Conservation (phyloP, 2,797 vertebrate species). For the Urosaurus nigricauda region DNA sequence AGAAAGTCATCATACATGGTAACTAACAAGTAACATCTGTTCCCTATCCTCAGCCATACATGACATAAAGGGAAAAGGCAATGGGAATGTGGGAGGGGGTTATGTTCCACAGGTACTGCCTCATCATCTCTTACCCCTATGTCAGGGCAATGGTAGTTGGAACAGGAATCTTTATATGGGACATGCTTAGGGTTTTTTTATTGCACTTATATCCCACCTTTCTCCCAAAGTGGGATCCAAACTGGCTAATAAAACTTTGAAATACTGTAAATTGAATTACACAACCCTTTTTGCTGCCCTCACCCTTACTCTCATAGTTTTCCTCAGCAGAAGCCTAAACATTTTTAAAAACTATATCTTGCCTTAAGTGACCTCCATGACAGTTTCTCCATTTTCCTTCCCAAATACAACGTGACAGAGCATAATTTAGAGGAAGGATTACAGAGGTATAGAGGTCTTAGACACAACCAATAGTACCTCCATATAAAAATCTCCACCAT, state of each 20-base stretch:
- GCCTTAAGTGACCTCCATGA: background rate
- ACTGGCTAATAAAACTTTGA: background rate
- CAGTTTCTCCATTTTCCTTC: background rate
- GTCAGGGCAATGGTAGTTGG: background rate
- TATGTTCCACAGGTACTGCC: too few species aligned
- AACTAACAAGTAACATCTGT: too few species aligned
- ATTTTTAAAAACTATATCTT: background rate
- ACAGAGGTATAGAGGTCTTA: background rate
- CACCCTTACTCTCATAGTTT: background rate
- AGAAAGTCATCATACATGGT: background rate
- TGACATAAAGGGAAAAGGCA: too few species aligned
- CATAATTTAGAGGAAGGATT: background rate
- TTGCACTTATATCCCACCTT: too few species aligned
- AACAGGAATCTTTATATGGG: background rate
- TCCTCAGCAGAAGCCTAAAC: background rate
- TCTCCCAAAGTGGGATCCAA: too few species aligned
- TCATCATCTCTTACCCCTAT: too few species aligned
- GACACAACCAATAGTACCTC: background rate
- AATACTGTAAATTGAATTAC: background rate
- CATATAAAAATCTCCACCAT: background rate
- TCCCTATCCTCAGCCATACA: too few species aligned
- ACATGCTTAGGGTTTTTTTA: background rate
- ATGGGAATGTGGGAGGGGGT: too few species aligned
- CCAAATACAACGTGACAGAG: background rate
- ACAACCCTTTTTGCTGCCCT: too few species aligned